A percentile compares a stretch with the other conserved stretches of the same genome.
phyloP scores from a whole-genome alignment of 2,113 vertebrate genomes.

The Osmerus mordax region DNA sequence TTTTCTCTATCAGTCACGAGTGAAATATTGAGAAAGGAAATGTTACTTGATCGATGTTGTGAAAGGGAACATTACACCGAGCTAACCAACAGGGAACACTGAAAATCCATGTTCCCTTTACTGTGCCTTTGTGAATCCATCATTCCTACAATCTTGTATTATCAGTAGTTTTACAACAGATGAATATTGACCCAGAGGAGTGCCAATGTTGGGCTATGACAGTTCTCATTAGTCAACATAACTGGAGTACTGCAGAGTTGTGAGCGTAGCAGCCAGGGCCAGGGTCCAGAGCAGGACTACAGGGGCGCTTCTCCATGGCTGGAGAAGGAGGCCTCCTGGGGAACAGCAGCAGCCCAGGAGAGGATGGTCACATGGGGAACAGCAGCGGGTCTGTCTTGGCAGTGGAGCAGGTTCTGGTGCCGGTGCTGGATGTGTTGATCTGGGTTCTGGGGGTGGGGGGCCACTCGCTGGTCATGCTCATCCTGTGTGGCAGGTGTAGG shows the following conservation, averaged over 20 bases:
- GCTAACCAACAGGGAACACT: too few relatives aligned
- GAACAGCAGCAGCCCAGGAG: conserved; percentile 2
- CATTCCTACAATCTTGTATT: not conserved
- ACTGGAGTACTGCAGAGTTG: too few relatives aligned
- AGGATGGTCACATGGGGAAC: conserved; percentile 37
- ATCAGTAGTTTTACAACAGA: conserved; percentile 35
- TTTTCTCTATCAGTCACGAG: too few relatives aligned
- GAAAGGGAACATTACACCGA: too few relatives aligned
- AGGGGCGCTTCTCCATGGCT: not conserved
- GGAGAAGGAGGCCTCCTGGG: not conserved
- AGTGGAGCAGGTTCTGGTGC: conserved; percentile 64
- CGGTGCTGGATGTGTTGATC: conserved; percentile 65
- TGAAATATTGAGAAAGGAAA: too few relatives aligned
- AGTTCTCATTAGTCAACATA: not conserved
- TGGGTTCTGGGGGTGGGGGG: conserved; percentile 62
- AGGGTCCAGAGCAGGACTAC: not conserved
- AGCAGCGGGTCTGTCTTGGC: conserved; percentile 18
- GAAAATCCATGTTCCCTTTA: too few relatives aligned
- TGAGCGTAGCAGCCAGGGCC: not conserved
- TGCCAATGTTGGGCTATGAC: not conserved
- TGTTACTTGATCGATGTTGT: too few relatives aligned
- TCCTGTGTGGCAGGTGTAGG: conserved; percentile 57
- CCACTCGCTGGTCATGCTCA: conserved; percentile 66
- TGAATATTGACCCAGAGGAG: conserved; percentile 14
- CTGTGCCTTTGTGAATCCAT: too few relatives aligned